A percentile compares a stretch with the other conserved stretches of the same genome.
Evolutionary conservation across 1,140 invertebrate genomes (phyloP).

Genomic region (Alviniconcha marisindica): DNA sequence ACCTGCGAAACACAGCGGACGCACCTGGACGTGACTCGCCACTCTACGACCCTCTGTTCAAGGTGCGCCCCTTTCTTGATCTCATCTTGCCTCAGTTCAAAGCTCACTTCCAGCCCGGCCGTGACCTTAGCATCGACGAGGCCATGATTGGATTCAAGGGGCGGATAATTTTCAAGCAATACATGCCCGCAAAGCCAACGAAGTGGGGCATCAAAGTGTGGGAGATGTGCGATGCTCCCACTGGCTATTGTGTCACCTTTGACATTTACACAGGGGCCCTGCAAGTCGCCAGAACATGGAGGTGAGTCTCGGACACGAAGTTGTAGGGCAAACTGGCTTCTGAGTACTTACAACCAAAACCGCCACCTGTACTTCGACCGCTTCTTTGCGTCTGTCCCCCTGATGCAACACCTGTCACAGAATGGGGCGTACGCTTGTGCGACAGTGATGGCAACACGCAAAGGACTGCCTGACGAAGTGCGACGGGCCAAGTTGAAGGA

Average conservation of each 20-base stretch:
- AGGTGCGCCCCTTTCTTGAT: neutral
- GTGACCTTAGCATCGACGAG: neutral
- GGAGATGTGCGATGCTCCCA: conserved; percentile 6
- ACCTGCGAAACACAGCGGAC: neutral
- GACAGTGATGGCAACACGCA: too few relatives aligned
- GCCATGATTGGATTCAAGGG: conserved; percentile 20
- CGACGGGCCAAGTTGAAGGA: too few relatives aligned
- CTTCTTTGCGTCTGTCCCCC: too few relatives aligned
- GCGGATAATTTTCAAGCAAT: neutral
- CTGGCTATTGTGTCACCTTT: neutral
- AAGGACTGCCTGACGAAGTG: too few relatives aligned
- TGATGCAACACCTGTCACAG: too few relatives aligned
- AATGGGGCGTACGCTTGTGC: too few relatives aligned
- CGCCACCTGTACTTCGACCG: too few relatives aligned
- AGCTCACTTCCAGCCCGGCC: neutral
- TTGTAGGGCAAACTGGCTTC: too few relatives aligned
- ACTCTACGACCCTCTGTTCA: neutral
- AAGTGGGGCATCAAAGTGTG: conserved; percentile 19
- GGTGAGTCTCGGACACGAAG: neutral
- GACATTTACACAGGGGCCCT: neutral
- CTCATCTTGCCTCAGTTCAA: neutral
- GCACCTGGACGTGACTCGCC: neutral
- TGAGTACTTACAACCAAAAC: too few relatives aligned
- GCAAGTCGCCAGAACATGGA: neutral
- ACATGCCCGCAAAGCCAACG: neutral